Percentiles rank a stretch among this genome's conserved stretches.
Conservation (phyloP, 2,888 invertebrate species). For the Nephrotoma flavescens region DNA sequence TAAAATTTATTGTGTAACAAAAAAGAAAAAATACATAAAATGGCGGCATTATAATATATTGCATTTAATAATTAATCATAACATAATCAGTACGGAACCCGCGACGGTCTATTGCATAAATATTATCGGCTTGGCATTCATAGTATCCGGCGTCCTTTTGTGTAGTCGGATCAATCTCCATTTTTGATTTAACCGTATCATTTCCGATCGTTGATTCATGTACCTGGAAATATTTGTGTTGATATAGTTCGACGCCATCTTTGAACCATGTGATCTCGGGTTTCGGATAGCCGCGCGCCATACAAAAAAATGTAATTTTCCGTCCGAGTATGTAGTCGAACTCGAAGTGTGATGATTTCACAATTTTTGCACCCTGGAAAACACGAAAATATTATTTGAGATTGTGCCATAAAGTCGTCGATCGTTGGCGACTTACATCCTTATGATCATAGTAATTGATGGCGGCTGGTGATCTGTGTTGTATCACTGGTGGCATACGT, state of each 20-base stretch:
- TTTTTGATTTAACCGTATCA: slow-evolving; percentile 75
- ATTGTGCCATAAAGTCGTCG: not conserved
- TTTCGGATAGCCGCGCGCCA: slow-evolving; percentile 70
- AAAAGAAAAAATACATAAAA: not conserved
- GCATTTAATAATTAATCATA: slow-evolving; percentile 28
- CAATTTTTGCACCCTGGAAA: slow-evolving; percentile 72
- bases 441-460: slow-evolving; percentile 83
- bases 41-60: not conserved
- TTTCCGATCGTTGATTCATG: slow-evolving; percentile 74
- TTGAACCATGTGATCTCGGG: slow-evolving; percentile 94
- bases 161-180: slow-evolving; percentile 88
- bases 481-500: slow-evolving; percentile 29
- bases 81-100: slow-evolving; percentile 78
- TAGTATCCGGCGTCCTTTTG: slow-evolving; percentile 90
- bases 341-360: slow-evolving; percentile 80
- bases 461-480: slow-evolving; percentile 76
- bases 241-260: slow-evolving; percentile 86
- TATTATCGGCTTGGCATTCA: slow-evolving; percentile 86
- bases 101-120: slow-evolving; percentile 77
- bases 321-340: slow-evolving; percentile 85
- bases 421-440: slow-evolving; percentile 44
- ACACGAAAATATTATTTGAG: not conserved
- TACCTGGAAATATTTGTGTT: slow-evolving; percentile 76
- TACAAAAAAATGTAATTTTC: slow-evolving; percentile 85
- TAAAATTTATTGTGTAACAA: not conserved